phyloP scores from a whole-genome alignment of 64 coral and sea anemone species.

The Dendrophyllia cribrosa region DNA sequence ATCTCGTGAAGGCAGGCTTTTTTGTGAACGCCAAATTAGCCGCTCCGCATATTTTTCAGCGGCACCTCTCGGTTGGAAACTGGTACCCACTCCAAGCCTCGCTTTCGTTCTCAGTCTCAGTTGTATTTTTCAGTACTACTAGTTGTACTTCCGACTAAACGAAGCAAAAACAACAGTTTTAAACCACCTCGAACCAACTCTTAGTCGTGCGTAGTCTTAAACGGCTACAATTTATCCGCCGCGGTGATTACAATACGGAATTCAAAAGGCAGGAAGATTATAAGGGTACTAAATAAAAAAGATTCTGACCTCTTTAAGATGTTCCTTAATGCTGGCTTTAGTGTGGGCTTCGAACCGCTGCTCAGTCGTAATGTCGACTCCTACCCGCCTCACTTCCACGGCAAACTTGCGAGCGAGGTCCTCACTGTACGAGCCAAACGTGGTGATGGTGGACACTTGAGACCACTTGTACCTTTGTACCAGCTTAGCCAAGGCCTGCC shows the following conservation, averaged over 20 bases:
- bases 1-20: too few species aligned
- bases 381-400: constrained; percentile 70
- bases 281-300: not conserved
- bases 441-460: constrained; percentile 81
- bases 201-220: too few species aligned
- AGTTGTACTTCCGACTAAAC: too few species aligned
- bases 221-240: too few species aligned
- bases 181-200: too few species aligned
- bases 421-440: constrained; percentile 78
- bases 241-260: not conserved
- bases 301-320: constrained; percentile 65
- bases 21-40: too few species aligned
- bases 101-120: too few species aligned
- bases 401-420: constrained; percentile 86
- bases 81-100: too few species aligned
- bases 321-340: constrained; percentile 67
- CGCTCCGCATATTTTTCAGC: too few species aligned
- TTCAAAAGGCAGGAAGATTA: not conserved
- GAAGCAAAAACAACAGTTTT: too few species aligned
- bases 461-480: constrained; percentile 78
- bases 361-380: constrained; percentile 82
- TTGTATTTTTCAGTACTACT: too few species aligned
- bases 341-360: constrained; percentile 85
- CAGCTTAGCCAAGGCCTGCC: constrained; percentile 62
- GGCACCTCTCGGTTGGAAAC: too few species aligned